phyloP scores from a whole-genome alignment of 2,113 vertebrate genomes.

The Chitala chitala region DNA sequence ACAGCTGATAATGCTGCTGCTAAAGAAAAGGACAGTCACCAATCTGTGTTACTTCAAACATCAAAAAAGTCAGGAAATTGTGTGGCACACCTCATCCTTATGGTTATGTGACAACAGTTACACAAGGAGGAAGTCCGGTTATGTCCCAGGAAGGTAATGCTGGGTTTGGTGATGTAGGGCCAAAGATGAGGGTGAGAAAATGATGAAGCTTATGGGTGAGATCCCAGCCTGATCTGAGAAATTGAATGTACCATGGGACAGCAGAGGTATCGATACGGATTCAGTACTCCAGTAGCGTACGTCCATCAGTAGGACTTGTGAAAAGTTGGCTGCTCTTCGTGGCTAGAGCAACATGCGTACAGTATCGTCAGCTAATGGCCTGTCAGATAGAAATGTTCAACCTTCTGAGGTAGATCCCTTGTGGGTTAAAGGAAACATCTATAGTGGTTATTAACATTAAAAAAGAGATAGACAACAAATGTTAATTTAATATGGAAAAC shows the following conservation, averaged over 20 bases:
- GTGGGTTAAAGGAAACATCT: conserved; percentile 23
- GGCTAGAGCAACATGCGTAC: conserved; percentile 36
- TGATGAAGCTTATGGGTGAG: too few relatives aligned
- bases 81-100: too few relatives aligned
- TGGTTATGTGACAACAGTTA: too few relatives aligned
- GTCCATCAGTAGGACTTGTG: conserved; percentile 47
- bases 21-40: too few relatives aligned
- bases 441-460: conserved; percentile 28
- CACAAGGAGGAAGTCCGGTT: too few relatives aligned
- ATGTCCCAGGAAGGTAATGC: too few relatives aligned
- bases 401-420: conserved; percentile 26
- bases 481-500: conserved; percentile 23
- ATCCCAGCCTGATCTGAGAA: conserved; percentile 35
- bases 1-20: too few relatives aligned
- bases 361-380: conserved; percentile 26
- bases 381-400: conserved; percentile 38
- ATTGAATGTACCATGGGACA: conserved; percentile 26
- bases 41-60: too few relatives aligned
- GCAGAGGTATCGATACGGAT: conserved; percentile 48
- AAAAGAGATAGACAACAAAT: conserved; percentile 11
- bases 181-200: too few relatives aligned
- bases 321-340: conserved; percentile 33
- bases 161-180: too few relatives aligned
- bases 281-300: conserved; percentile 44
- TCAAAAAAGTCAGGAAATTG: too few relatives aligned